A percentile compares a stretch with the other conserved stretches of the same genome.
Conservation (phyloP, 2,113 vertebrate genomes). For the Gallinago jamesoni region DNA sequence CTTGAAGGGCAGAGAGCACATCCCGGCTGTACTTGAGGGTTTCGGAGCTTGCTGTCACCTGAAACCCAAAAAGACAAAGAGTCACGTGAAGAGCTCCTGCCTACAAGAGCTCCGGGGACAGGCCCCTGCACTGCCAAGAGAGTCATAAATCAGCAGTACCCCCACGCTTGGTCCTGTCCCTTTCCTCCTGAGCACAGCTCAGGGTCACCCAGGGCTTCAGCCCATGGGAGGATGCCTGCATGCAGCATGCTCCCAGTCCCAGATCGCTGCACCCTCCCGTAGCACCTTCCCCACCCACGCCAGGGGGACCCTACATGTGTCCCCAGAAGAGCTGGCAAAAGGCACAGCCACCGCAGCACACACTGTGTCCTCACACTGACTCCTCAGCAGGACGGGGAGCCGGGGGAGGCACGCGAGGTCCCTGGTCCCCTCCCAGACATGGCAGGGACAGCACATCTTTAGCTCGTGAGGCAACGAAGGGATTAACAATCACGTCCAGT, state of each 20-base stretch:
- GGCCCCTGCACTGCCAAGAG: not conserved
- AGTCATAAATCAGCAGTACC: not conserved
- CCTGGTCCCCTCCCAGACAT: not conserved
- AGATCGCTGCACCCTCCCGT: not conserved
- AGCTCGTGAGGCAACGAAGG: not conserved
- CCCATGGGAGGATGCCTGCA: not conserved
- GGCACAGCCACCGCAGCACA: not conserved
- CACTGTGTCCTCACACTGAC: not conserved
- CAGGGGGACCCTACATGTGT: not conserved
- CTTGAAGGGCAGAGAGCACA: slow-evolving; percentile 5
- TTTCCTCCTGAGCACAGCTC: not conserved
- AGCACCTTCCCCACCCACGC: rapidly evolving
- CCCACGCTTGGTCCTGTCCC: not conserved
- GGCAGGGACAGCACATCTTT: not conserved
- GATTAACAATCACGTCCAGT: not conserved
- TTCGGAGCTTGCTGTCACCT: slow-evolving; percentile 21
- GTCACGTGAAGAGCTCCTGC: slow-evolving; percentile 7
- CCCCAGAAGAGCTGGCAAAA: not conserved
- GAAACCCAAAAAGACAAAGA: slow-evolving; percentile 44
- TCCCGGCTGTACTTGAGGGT: not conserved
- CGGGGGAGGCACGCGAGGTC: not conserved
- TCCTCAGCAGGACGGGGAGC: not conserved
- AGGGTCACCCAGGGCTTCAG: not conserved
- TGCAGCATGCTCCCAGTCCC: not conserved
- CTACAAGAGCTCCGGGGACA: not conserved